Evolutionary conservation across 1,140 invertebrate genomes (phyloP).

Genomic region (Globodera ellingtonae): DNA sequence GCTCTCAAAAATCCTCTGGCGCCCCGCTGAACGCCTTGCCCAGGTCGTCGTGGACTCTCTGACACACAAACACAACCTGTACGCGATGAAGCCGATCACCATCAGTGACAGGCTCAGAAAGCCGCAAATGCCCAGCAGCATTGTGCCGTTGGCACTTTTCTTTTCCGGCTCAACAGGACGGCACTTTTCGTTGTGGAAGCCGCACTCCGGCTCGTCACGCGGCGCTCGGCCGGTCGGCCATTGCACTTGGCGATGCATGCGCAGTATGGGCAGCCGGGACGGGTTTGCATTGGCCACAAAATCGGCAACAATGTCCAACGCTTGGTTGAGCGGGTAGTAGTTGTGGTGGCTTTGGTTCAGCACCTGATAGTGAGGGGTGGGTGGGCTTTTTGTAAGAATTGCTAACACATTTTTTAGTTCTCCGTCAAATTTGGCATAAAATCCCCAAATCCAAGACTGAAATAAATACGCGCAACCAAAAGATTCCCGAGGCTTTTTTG

Average conservation of each 20-base stretch:
- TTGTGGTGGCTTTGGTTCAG: slow-evolving; percentile 38
- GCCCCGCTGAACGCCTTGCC: too few species aligned
- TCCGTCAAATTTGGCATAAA: too few species aligned
- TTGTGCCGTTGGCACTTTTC: not conserved
- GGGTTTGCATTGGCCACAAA: slow-evolving; percentile 49
- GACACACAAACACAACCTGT: slow-evolving; percentile 23
- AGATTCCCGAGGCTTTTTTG: too few species aligned
- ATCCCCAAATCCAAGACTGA: too few species aligned
- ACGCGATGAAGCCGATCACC: slow-evolving; percentile 26
- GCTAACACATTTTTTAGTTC: too few species aligned
- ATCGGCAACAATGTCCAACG: slow-evolving; percentile 66
- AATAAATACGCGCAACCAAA: too few species aligned
- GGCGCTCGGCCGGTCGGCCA: slow-evolving; percentile 83
- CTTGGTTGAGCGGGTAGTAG: slow-evolving; percentile 54
- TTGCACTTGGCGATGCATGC: slow-evolving; percentile 74
- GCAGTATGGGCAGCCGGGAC: slow-evolving; percentile 54
- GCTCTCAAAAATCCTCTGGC: too few species aligned
- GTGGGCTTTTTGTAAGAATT: not conserved
- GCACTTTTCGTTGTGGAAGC: slow-evolving; percentile 76
- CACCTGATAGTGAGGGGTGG: slow-evolving; percentile 5
- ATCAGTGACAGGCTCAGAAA: slow-evolving; percentile 65
- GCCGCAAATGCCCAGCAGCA: slow-evolving; percentile 15
- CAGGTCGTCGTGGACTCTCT: too few species aligned
- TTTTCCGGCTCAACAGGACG: not conserved
- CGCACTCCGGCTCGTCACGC: slow-evolving; percentile 87